Evolutionary conservation across 64 coral and sea anemone genomes (phyloP), one percentile per base, ranked within the genome.

Genomic region (Actinia equina): DNA sequence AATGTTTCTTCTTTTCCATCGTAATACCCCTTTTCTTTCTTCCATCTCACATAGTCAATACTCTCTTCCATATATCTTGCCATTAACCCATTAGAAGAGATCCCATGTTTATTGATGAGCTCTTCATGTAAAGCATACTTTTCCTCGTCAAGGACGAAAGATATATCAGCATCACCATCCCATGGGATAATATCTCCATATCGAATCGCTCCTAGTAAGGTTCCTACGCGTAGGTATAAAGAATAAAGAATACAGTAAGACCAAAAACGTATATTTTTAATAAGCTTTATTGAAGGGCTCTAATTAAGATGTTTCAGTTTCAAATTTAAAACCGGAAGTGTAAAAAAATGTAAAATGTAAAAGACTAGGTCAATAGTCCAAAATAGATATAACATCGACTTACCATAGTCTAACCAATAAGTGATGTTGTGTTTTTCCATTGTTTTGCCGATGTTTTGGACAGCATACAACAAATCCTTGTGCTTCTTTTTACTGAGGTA

Each of bases 81-180:
- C 12, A 46, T 16, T 4, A 98, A 22, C 22, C 77, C 86, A 79
- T 94, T 94, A 41, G 92, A 84, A 19, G 87, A 46, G 2, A 94
- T 94, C 22, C 95, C 95, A 86, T 94, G 41, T 12, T 12, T 59
- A 18, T 84, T 58, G 16, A 17, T 43, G 61, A 98, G 82, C n/a
- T 87, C 85, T 6, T 54, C 1, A 56, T 91, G 89, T 7, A 93
- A 82, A 18, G 77, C 4, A 16, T 43, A n/a, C 3, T 81, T 54
- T 5, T 86, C 67, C 59, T 65, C 46, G 57, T 76, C 53, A 17
- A 74, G 77, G 16, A 98, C 30, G 57, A 80, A 89, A 4, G 95
- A 98, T 44, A 98, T 91, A 37, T 98, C 95, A 0, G 92, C 95
- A 79, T 98, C 95, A 25, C 92, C 86, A 67, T 98, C 95, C 86